Percentiles rank a stretch among this genome's conserved stretches.
These are phyloP conservation scores for Apodemia hepburni DNA, from an alignment of 2,888 invertebrate genomes.

Conservation along the genomic window DNA sequence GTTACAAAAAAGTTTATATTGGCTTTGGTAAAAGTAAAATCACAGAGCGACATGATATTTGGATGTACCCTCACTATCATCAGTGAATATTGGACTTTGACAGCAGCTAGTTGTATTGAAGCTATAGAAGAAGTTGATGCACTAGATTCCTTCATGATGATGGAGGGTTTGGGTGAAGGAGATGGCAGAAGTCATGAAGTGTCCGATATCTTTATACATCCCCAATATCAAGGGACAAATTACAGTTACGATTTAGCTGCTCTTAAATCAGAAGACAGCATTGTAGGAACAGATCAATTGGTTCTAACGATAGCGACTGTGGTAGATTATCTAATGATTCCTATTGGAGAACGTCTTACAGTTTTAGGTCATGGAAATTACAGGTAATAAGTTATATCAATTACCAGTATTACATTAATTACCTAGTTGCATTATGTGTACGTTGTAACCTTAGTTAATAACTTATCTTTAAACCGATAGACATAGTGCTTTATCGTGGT, in stretches of 20 bases:
- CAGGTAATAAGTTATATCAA: slow-evolving; percentile 40
- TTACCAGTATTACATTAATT: too few relatives aligned
- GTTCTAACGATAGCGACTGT: slow-evolving; percentile 38
- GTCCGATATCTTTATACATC: slow-evolving; percentile 51
- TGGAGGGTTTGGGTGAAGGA: slow-evolving; percentile 40
- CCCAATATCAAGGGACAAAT: slow-evolving; percentile 45
- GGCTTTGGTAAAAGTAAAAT: slow-evolving; percentile 52
- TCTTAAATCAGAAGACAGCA: slow-evolving; percentile 41
- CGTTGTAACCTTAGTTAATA: too few relatives aligned
- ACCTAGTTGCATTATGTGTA: too few relatives aligned
- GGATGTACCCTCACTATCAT: slow-evolving; percentile 60
- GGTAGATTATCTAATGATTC: slow-evolving; percentile 47
- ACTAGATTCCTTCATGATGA: slow-evolving; percentile 55
- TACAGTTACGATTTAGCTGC: slow-evolving; percentile 49
- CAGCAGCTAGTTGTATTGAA: slow-evolving; percentile 64
- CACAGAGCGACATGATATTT: slow-evolving; percentile 46
- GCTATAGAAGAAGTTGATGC: slow-evolving; percentile 57
- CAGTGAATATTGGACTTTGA: slow-evolving; percentile 49
- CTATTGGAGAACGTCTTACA: slow-evolving; percentile 50
- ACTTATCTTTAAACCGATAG: too few relatives aligned
- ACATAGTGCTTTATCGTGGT: too few relatives aligned
- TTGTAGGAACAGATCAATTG: slow-evolving; percentile 27
- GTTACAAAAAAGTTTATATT: slow-evolving; percentile 37
- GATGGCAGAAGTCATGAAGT: slow-evolving; percentile 40
- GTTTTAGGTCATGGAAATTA: slow-evolving; percentile 54